A percentile compares a stretch with the other conserved stretches of the same genome.
Conservation (phyloP, 2,797 vertebrate species). For the Coluber constrictor region DNA sequence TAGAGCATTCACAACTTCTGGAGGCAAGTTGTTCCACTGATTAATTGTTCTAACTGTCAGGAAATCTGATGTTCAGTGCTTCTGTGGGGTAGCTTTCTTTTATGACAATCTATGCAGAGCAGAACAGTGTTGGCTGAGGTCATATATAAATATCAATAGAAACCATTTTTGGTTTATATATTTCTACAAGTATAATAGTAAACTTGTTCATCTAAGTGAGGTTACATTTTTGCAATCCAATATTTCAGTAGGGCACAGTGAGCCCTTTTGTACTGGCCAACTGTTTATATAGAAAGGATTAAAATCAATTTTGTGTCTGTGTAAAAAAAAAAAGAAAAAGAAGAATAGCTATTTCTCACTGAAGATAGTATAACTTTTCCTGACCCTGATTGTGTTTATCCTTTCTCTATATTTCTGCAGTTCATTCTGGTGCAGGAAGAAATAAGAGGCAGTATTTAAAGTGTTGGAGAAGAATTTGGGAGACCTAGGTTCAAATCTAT, state of each 20-base stretch:
- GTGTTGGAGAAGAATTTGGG: background rate
- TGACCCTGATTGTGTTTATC: background rate
- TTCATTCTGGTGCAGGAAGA: background rate
- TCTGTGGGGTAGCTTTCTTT: slow-evolving; percentile 40
- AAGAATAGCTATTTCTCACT: background rate
- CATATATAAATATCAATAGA: background rate
- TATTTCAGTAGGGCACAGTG: background rate
- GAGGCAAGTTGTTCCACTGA: background rate
- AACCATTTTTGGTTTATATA: slow-evolving; percentile 40
- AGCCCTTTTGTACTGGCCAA: background rate
- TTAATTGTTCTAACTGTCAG: background rate
- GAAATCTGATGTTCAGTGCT: slow-evolving; percentile 10
- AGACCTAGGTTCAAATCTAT: background rate
- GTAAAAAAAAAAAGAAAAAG: background rate
- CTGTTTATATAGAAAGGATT: background rate
- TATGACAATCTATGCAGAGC: slow-evolving; percentile 34
- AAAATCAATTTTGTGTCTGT: background rate
- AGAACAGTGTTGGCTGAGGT: background rate
- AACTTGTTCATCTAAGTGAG: slow-evolving; percentile 53
- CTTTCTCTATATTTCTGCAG: background rate
- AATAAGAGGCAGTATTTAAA: background rate
- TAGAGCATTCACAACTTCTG: background rate
- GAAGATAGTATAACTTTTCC: background rate
- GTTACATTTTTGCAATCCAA: slow-evolving; percentile 6
- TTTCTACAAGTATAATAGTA: slow-evolving; percentile 54